A percentile compares a stretch with the other conserved stretches of the same genome.
phyloP scores from a whole-genome alignment of 2,113 vertebrate genomes.

The Otus sunia region DNA sequence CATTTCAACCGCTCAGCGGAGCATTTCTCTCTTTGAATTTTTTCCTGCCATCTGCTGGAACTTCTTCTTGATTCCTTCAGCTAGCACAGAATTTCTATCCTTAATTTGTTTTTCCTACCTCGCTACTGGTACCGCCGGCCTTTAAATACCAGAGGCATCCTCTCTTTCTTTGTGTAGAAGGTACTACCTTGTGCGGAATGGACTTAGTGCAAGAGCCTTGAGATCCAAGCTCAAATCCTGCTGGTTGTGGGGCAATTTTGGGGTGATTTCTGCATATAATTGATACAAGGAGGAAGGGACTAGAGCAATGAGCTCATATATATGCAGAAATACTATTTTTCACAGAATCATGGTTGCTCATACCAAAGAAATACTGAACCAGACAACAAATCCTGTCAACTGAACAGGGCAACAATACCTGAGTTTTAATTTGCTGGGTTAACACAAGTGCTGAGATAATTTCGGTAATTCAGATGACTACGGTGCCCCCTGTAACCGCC shows the following conservation, averaged over 20 bases:
- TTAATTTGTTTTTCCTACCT: background rate
- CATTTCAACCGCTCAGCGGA: background rate
- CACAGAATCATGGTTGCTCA: background rate
- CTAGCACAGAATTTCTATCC: background rate
- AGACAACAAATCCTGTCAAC: background rate
- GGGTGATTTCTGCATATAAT: background rate
- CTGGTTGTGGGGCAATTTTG: background rate
- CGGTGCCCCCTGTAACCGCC: rapidly evolving
- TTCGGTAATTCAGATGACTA: too few species aligned
- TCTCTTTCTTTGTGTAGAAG: background rate
- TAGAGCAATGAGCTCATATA: background rate
- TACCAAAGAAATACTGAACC: background rate
- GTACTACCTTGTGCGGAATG: background rate
- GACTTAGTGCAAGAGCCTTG: background rate
- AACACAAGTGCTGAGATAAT: background rate
- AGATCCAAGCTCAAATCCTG: background rate
- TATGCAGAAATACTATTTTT: background rate
- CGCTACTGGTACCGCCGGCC: background rate
- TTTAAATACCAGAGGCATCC: background rate
- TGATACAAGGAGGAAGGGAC: background rate
- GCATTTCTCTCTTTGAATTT: background rate
- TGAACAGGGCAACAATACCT: background rate
- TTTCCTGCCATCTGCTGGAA: background rate
- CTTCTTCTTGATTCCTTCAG: background rate
- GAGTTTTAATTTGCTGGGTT: background rate